Percentiles rank a stretch among this genome's conserved stretches.
phyloP scores from a whole-genome alignment of 2,888 invertebrate species.

The Colostygia pectinataria region DNA sequence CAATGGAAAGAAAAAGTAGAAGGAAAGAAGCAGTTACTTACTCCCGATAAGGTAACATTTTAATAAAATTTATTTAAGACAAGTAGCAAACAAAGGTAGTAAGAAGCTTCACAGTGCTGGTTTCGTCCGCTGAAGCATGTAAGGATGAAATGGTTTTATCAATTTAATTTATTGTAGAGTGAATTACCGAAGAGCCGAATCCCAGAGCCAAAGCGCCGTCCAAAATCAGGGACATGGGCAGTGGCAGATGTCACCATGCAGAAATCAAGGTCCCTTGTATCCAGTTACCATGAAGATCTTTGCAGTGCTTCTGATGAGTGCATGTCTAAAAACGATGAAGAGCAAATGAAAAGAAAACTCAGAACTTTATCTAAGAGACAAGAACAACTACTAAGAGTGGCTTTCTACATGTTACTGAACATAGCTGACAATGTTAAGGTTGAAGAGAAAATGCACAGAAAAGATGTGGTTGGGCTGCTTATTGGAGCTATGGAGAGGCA shows the following conservation, averaged over 20 bases:
- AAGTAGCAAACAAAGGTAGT: too few species aligned
- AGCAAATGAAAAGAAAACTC: conserved; percentile 89
- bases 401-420: conserved; percentile 96
- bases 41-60: conserved; percentile 70
- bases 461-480: conserved; percentile 94
- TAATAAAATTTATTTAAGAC: too few species aligned
- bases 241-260: conserved; percentile 80
- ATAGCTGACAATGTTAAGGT: conserved; percentile 97
- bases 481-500: conserved; percentile 94
- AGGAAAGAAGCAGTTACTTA: conserved; percentile 71
- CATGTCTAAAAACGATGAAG: conserved; percentile 86
- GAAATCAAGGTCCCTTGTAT: conserved; percentile 84
- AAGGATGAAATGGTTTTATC: too few species aligned
- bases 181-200: conserved; percentile 88
- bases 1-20: conserved; percentile 91
- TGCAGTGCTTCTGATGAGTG: conserved; percentile 78
- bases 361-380: conserved; percentile 94
- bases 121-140: too few species aligned
- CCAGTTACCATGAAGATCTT: conserved; percentile 87
- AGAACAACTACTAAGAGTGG: conserved; percentile 94
- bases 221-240: conserved; percentile 90
- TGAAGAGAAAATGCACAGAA: conserved; percentile 98
- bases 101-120: too few species aligned
- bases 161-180: conserved; percentile 58
- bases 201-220: conserved; percentile 88